A percentile compares a stretch with the other conserved stretches of the same genome.
Conservation (phyloP, 2,113 vertebrate species). For the Pholis gunnellus region DNA sequence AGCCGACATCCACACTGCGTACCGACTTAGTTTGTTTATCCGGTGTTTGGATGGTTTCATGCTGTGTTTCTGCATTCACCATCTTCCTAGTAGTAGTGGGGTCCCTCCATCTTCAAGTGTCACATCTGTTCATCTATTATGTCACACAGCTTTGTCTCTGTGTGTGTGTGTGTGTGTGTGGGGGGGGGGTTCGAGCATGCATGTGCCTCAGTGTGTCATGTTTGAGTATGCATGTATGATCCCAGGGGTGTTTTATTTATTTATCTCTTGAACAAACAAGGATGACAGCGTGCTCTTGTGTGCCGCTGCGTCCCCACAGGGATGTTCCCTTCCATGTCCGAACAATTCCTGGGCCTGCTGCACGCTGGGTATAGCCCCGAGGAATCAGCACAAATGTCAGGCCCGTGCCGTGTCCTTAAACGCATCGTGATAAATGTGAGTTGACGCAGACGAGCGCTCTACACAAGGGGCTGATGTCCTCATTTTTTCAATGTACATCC, state of each 20-base stretch:
- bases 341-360: constrained; percentile 34
- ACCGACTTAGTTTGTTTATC: neutral
- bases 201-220: neutral
- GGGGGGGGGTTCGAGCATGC: no score
- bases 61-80: neutral
- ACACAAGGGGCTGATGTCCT: neutral
- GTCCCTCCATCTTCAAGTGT: constrained; percentile 19
- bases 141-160: neutral
- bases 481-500: neutral
- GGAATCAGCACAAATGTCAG: constrained; percentile 66
- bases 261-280: neutral
- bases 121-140: constrained; percentile 28
- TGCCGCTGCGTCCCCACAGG: constrained; percentile 56
- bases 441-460: constrained; percentile 36
- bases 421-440: constrained; percentile 45
- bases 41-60: neutral
- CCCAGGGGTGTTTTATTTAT: constrained; percentile 4
- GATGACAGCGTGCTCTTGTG: constrained; percentile 43
- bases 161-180: neutral
- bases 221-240: constrained; percentile 10
- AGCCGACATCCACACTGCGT: neutral
- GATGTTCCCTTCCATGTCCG: constrained; percentile 61
- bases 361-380: constrained; percentile 44
- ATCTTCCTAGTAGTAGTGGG: neutral
- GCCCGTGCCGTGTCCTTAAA: constrained; percentile 58